These are phyloP conservation scores for Heliocidaris tuberculata DNA, from an alignment of 35 echinoderm and acorn worm genomes.

Conservation along the genomic window DNA sequence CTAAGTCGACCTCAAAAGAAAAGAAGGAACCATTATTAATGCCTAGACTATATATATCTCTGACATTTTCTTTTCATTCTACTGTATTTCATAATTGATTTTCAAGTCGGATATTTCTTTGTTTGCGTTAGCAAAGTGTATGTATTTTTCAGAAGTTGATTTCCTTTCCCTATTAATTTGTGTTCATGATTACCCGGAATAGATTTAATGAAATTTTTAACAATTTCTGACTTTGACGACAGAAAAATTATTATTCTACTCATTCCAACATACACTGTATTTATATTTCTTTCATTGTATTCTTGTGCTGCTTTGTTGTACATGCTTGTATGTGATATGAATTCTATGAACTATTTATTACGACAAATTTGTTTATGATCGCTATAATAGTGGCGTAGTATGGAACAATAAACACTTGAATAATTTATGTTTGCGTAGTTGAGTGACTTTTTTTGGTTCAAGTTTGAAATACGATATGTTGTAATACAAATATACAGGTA, in stretches of 20 bases:
- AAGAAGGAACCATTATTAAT: too few relatives aligned
- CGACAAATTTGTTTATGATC: neutral
- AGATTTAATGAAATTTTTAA: neutral
- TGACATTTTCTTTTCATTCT: too few relatives aligned
- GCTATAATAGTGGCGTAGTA: neutral
- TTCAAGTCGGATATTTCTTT: too few relatives aligned
- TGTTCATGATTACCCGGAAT: neutral
- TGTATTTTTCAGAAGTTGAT: too few relatives aligned
- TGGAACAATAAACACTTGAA: neutral
- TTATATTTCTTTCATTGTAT: neutral
- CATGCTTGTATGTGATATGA: neutral
- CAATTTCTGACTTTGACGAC: neutral
- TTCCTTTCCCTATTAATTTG: too few relatives aligned
- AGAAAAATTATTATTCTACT: neutral
- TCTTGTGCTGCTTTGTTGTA: neutral
- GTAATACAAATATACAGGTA: too few relatives aligned
- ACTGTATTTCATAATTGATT: too few relatives aligned
- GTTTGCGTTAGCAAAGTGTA: too few relatives aligned
- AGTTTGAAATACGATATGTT: neutral
- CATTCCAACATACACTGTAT: neutral
- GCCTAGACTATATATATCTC: too few relatives aligned
- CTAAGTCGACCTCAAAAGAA: too few relatives aligned
- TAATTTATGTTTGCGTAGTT: neutral
- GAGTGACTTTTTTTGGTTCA: neutral
- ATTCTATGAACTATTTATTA: neutral